These are phyloP conservation scores for Zosterops pallidus DNA, from an alignment of 2,113 vertebrate species.

Conservation along the genomic window DNA sequence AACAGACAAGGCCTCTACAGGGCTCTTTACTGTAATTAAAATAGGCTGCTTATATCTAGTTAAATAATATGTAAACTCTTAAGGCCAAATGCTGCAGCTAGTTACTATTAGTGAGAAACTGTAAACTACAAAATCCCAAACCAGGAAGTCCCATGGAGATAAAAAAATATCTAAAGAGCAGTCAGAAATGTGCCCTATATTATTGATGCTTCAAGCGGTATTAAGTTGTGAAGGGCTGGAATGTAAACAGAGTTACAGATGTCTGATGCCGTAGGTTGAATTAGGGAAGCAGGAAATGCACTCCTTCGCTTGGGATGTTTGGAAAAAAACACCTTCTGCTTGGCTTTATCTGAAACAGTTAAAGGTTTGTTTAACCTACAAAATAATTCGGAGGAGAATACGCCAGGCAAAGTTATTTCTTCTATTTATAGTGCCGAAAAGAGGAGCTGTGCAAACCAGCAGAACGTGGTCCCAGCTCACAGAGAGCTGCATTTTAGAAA, in stretches of 20 bases:
- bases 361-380: slow-evolving; percentile 56
- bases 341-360: slow-evolving; percentile 49
- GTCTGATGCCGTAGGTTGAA: slow-evolving; percentile 61
- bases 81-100: slow-evolving; percentile 61
- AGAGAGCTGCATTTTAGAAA: neutral
- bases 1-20: slow-evolving; percentile 32
- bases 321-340: slow-evolving; percentile 59
- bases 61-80: slow-evolving; percentile 63
- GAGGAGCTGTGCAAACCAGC: neutral
- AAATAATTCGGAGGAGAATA: neutral
- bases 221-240: slow-evolving; percentile 61
- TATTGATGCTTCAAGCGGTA: slow-evolving; percentile 60
- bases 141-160: slow-evolving; percentile 65
- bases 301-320: slow-evolving; percentile 54
- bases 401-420: neutral
- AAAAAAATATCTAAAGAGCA: slow-evolving; percentile 66
- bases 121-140: slow-evolving; percentile 65
- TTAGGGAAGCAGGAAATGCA: slow-evolving; percentile 57
- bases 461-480: neutral
- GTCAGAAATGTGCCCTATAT: slow-evolving; percentile 61
- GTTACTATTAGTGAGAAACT: slow-evolving; percentile 55
- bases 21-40: slow-evolving; percentile 55
- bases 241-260: slow-evolving; percentile 66
- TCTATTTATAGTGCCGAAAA: slow-evolving; percentile 3
- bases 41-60: slow-evolving; percentile 39